Evolutionary conservation across 2,113 vertebrate species (phyloP), one percentile per base, ranked within the genome.

Genomic region (Lichenostomus cassidix): DNA sequence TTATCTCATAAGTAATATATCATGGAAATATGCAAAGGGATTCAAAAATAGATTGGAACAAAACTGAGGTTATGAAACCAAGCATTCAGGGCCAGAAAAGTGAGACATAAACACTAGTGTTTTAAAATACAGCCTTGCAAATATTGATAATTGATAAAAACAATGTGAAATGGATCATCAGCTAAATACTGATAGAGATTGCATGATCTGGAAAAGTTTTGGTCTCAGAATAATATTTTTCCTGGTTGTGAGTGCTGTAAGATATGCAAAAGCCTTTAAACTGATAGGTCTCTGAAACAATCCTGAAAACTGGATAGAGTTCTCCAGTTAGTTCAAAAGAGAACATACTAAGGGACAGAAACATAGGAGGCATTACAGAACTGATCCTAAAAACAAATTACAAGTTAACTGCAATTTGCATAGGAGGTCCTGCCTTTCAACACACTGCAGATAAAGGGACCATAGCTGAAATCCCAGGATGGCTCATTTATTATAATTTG

Each of bases 1-100:
- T 82, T 95, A 85, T 94, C 89, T 95, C 91, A 92, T 76, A 65
- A 89, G 62, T 56, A 92, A 95, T 92, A 73, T 53, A 89, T 94
- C 87, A 95, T 14, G 1, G 2, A 94, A 91, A 42, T 46, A 84
- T 64, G 62, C 47, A 91, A 82, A 71, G 27, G 83, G 49, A 75
- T 84, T 94, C 31, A 96, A 87, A 95, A 95, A 92, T 73, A 94
- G 69, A 67, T 35, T 95, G 89, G 84, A 91, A 91, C 39, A 65
- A 78, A 89, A 84, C 25, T 60, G 58, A 85, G 5, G 21, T 82
- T 91, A 90, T 89, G 83, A 92, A 95, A 92, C 58, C 62, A 73
- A 64, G 58, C 7, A 33, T 60, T 69, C 37, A 20, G 58, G 19
- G 83, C 56, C 92, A 94, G 52, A 31, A 92, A 86, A 93, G 13